Evolutionary conservation across 1,140 invertebrate genomes (phyloP), one percentile per base, ranked within the genome.

Genomic region (Atta colombica): DNA sequence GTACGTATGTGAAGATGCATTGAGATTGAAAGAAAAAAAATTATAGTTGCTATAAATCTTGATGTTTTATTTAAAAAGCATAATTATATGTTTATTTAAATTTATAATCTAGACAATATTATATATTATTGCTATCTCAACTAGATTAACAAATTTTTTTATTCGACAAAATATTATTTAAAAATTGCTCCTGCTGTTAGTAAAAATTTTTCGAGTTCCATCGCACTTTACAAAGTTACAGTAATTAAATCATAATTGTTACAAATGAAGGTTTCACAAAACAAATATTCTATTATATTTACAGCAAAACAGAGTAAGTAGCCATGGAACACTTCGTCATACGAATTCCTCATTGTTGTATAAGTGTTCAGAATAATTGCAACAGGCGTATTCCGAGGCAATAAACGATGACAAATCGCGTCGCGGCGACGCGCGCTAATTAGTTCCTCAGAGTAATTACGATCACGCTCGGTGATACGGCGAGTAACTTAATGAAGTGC

Each of bases 381-480:
- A 80, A 28, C 28, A 10, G 7, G 14, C 53, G 31, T 60, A 53
- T 78, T 78, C 18, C 60, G 45, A n/a, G 28, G 45, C 28, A 80
- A 80, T 80, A 80, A 68, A 80, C 63, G 77, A 68, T 80, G 77
- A 80, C 77, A 80, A 68, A 80, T 80, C 77, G 63, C 28, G 77
- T 35, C 18, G 25, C 12, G 61, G 63, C 77, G 61, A 39, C 49
- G 63, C 28, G 45, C 58, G 77, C 71, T 80, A 89, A 90, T 71
- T 87, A 89, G 82, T 89, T 89, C 84, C 55, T 89, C 82, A 68
- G 87, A 89, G 86, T 82, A 77, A 86, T 91, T 91, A 87, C 85
- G 69, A 88, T 90, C 82, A 85, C 69, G 82, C 18, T 49, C 35
- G 51, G 45, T 75, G 81, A 71, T 86, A 74, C 10, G 63, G 60